Evolutionary conservation across 2,888 invertebrate species (phyloP).

Genomic region (Euzetes globulus): DNA sequence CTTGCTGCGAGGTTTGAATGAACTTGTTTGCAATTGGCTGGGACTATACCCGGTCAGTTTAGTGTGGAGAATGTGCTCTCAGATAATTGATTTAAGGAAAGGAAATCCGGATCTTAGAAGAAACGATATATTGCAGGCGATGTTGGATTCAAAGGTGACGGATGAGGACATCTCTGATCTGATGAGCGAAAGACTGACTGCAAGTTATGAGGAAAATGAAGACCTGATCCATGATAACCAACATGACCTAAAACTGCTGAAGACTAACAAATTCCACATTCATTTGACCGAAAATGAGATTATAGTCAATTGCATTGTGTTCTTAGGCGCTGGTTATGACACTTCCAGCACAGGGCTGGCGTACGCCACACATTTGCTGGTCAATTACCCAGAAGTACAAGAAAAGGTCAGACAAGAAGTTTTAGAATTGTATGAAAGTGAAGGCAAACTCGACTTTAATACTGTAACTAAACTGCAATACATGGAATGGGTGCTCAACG

Average conservation of each 20-base stretch:
- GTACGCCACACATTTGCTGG: constrained; percentile 37
- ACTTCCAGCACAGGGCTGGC: constrained; percentile 47
- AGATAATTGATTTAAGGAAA: constrained; percentile 24
- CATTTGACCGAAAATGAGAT: constrained; percentile 32
- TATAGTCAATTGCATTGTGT: constrained; percentile 27
- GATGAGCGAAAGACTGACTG: neutral
- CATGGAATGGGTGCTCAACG: constrained; percentile 39
- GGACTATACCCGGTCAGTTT: neutral
- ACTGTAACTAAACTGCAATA: constrained; percentile 38
- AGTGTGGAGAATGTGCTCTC: neutral
- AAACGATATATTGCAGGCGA: constrained; percentile 39
- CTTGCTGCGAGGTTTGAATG: neutral
- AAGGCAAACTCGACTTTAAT: constrained; percentile 38
- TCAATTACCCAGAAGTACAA: constrained; percentile 38
- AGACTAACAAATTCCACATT: neutral
- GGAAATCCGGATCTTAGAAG: neutral
- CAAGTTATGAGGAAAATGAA: neutral
- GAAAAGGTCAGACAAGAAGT: constrained; percentile 39
- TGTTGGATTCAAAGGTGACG: constrained; percentile 36
- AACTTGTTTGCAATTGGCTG: neutral
- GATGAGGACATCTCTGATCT: constrained; percentile 1
- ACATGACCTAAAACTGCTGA: neutral
- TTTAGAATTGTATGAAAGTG: neutral
- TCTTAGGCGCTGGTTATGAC: constrained; percentile 49
- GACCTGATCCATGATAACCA: neutral